Conservation (phyloP, 2,888 invertebrate species). For the Cheilosia variabilis region DNA sequence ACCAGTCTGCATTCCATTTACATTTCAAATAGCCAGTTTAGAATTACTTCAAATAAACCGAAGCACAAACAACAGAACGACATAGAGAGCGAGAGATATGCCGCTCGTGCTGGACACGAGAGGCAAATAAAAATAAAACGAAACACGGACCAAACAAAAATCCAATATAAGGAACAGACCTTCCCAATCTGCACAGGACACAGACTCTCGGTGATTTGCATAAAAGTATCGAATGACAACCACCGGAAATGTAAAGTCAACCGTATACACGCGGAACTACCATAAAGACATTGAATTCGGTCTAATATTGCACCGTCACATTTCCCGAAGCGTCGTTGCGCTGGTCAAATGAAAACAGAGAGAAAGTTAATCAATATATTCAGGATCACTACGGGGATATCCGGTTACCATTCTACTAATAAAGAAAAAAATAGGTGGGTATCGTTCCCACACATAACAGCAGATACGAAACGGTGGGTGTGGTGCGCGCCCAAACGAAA, state of each 20-base stretch:
- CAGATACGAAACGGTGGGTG: conserved; percentile 7
- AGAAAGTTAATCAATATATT: conserved; percentile 69
- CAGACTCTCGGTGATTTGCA: conserved; percentile 67
- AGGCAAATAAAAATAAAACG: conserved; percentile 19
- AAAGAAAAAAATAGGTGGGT: conserved; percentile 10
- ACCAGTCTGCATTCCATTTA: conserved; percentile 61
- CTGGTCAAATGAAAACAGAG: conserved; percentile 60
- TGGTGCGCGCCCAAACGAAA: background rate
- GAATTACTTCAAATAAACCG: conserved; percentile 51
- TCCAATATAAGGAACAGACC: conserved; percentile 65
- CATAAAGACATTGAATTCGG: conserved; percentile 62
- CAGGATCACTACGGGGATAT: conserved; percentile 62
- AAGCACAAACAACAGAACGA: conserved; percentile 18
- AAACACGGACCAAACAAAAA: conserved; percentile 44
- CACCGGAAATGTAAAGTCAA: conserved; percentile 72
- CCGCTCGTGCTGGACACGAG: too few species aligned
- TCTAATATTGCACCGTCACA: conserved; percentile 67
- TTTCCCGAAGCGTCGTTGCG: conserved; percentile 44
- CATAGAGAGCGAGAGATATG: background rate
- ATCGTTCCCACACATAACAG: background rate
- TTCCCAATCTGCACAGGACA: conserved; percentile 52
- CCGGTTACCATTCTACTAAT: conserved; percentile 45
- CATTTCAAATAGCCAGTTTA: conserved; percentile 59
- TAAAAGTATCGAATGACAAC: conserved; percentile 70
- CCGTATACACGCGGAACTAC: conserved; percentile 30